Evolutionary conservation across 2,797 vertebrate genomes (phyloP), one percentile per base, ranked within the genome.

Genomic region (Glossophaga mutica): DNA sequence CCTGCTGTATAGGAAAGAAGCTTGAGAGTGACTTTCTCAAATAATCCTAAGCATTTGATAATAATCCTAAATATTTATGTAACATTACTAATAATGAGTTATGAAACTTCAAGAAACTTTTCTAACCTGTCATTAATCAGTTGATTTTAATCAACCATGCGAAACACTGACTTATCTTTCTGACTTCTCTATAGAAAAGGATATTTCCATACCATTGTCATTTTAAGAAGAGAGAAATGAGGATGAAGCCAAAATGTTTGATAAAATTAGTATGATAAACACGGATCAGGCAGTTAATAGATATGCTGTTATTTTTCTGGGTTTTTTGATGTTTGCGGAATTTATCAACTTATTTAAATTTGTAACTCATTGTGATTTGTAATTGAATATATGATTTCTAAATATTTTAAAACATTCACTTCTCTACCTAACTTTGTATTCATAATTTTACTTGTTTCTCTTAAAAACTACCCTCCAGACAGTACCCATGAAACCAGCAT

Each of bases 111-210:
- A 90, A 91, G 14, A 88, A 82, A 65, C 10, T 89, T 94, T 83
- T 87, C 83, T 85, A 90, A 65, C 19, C n/a, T 87, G 24, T 82
- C 21, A 19, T 91, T 92, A 97, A 90, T 91, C 93, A 76, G n/a
- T 11, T 74, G 71, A 29, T 76, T 94, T 95, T 88, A 88, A 91
- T 88, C 19, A 89, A 46, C 14, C n/a, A 62, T 74, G 48, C 19
- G 39, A 70, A 87, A 88, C 22, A 88, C 16, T 77, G 73, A 85
- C 2, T 59, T 57, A 55, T 44, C 59, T 57, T 94, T 93, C 83
- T 87, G 29, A 68, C 89, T 83, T 91, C 73, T 83, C 32, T 74
- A 22, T 37, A 67, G 55, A 87, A 91, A 89, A 95, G 46, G 73
- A 37, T 83, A 76, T 68, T 83, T 89, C 44, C 16, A 91, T 91